phyloP scores from a whole-genome alignment of 2,888 invertebrate genomes.

The Chalcosyrphus nemorum region DNA sequence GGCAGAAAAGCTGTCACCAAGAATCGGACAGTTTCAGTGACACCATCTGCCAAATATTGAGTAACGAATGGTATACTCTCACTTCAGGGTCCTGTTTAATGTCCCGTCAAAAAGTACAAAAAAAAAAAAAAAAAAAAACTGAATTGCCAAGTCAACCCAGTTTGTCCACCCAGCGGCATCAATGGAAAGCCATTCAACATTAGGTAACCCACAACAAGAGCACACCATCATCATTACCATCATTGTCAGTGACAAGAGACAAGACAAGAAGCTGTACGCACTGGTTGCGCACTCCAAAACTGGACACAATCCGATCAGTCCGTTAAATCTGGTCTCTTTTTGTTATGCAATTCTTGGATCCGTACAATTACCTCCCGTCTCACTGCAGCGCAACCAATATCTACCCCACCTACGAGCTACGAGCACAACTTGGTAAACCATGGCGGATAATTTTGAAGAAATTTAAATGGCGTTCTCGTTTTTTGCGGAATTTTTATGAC shows the following conservation, averaged over 20 bases:
- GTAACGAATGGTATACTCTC: constrained; percentile 4
- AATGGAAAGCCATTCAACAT: constrained; percentile 36
- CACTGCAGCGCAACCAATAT: too few relatives aligned
- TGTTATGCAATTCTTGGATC: constrained; percentile 63
- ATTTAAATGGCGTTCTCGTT: constrained; percentile 60
- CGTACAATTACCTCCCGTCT: constrained; percentile 21
- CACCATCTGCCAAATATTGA: constrained; percentile 49
- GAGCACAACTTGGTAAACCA: constrained; percentile 52
- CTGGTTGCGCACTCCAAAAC: constrained; percentile 48
- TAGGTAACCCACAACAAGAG: constrained; percentile 45
- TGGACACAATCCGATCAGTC: constrained; percentile 60
- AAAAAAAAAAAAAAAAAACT: too few relatives aligned
- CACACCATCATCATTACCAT: too few relatives aligned
- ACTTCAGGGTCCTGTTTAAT: background rate
- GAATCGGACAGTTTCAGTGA: constrained; percentile 23
- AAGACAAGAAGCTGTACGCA: constrained; percentile 42
- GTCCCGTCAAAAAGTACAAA: constrained; percentile 23
- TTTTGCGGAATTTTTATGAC: constrained; percentile 64
- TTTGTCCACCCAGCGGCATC: constrained; percentile 16
- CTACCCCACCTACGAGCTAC: too few relatives aligned
- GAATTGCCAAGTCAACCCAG: too few relatives aligned
- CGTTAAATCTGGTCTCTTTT: constrained; percentile 55
- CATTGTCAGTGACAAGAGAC: constrained; percentile 35
- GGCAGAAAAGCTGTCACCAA: constrained; percentile 35
- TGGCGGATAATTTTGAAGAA: constrained; percentile 44